These are phyloP conservation scores for Campylomormyrus tamandua DNA, from an alignment of 2,113 vertebrate genomes.

Conservation along the genomic window DNA sequence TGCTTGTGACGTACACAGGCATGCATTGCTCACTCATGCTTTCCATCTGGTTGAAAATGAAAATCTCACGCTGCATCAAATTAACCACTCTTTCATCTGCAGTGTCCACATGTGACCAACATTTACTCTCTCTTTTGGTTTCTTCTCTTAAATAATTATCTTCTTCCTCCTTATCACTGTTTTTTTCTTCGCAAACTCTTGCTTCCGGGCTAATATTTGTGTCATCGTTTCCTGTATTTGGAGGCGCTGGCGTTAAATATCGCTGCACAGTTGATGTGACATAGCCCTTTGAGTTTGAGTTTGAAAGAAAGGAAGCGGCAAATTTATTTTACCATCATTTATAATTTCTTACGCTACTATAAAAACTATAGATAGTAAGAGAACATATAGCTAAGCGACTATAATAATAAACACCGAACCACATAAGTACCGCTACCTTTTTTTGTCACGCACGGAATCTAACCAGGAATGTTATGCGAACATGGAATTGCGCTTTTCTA, in stretches of 20 bases:
- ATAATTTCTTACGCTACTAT: not conserved
- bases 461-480: not conserved
- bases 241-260: conserved; percentile 47
- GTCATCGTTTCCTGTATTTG: conserved; percentile 5
- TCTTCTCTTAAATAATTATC: not conserved
- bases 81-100: not conserved
- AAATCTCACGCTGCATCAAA: conserved; percentile 24
- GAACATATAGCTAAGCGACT: not conserved
- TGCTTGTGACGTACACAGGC: not conserved
- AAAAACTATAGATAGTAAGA: not conserved
- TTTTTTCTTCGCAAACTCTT: not conserved
- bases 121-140: not conserved
- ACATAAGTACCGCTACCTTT: not conserved
- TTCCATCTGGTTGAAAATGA: not conserved
- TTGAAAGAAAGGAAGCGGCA: not conserved
- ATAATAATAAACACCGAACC: not conserved
- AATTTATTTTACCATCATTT: not conserved
- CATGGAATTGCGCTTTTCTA: not conserved
- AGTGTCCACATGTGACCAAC: not conserved
- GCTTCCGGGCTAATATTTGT: conserved; percentile 7
- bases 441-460: not conserved
- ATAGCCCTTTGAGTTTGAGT: conserved; percentile 41
- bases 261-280: conserved; percentile 49
- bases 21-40: not conserved
- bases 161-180: not conserved